Base-by-base conservation (phyloP, 2,888 invertebrate genomes). In the Dicyrtoma fusca region DNA sequence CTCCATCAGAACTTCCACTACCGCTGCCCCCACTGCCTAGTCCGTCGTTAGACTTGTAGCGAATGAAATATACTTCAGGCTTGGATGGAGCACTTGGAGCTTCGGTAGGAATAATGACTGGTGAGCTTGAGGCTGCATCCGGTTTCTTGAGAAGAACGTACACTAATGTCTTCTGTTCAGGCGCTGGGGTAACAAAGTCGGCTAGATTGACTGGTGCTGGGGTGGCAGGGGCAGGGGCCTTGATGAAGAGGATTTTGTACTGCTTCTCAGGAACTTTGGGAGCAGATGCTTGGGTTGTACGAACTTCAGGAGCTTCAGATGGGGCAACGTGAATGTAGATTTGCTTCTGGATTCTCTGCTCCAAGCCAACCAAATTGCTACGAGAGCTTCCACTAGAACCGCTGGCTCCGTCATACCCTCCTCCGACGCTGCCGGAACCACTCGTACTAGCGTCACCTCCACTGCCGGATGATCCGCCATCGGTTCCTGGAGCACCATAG, bases 241-340 rank as follows among this genome's bases (percentile, higher is more conserved):
- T n/a, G n/a, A n/a, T n/a, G n/a, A n/a, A n/a, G n/a, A 92, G 90
- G 82, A 92, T 92, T 83, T 92, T 91, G 87, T 92, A 92, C 83
- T 92, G 91, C 81, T 91, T 92, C 83, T 91, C 91, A 0, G 91
- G 81, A 88, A 84, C 21, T 0, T 83, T 82, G 1, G 83, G 83
- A 1, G 85, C 83, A 1, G 82, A 89, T 19, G 74, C 76, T 47
- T 69, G 61, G 4, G 49, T 19, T 10, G 74, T 62, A n/a, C 73
- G 65, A 19, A 91, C 88, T 21, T 89, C 87, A 45, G 88, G 88
- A 2, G 85, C 84, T 84, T 94, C 93, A 81, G 93, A 92, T 71
- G 93, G 94, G 63, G 94, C 93, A 19, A 94, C 92, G 84, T 94
- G 94, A 19, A 94, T 93, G 85, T 94, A 94, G 14, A 94, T 92